phyloP scores from a whole-genome alignment of 2,113 vertebrate genomes.

The Centropristis striata region DNA sequence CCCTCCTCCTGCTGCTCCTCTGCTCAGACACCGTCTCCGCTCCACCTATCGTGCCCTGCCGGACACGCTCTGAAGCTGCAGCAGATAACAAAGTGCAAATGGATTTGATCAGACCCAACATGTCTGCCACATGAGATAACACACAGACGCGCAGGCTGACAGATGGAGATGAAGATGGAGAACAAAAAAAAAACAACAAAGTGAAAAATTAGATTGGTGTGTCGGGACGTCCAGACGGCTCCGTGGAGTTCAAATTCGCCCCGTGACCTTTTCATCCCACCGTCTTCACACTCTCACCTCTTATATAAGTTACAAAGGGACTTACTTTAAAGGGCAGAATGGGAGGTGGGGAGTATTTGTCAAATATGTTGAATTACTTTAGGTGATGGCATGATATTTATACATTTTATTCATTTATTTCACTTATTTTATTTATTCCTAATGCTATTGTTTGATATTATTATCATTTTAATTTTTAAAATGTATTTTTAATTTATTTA shows the following conservation, averaged over 20 bases:
- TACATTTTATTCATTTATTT: too few species aligned
- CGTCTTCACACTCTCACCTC: too few species aligned
- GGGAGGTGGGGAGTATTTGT: too few species aligned
- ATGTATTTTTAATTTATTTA: too few species aligned
- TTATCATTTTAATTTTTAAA: too few species aligned
- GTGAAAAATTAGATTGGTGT: not conserved
- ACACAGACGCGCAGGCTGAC: slow-evolving; percentile 27
- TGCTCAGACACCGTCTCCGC: slow-evolving; percentile 38
- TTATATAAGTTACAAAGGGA: too few species aligned
- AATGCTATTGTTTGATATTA: too few species aligned
- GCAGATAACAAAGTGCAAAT: slow-evolving; percentile 70
- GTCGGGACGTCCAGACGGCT: not conserved
- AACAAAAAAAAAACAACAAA: not conserved
- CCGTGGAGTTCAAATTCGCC: not conserved
- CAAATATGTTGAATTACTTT: too few species aligned
- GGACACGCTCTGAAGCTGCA: slow-evolving; percentile 38
- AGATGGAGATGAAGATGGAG: slow-evolving; percentile 12
- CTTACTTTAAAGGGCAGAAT: too few species aligned
- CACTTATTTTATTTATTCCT: too few species aligned
- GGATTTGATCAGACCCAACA: slow-evolving; percentile 68
- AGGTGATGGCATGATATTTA: too few species aligned
- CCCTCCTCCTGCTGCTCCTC: too few species aligned
- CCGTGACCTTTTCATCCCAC: not conserved
- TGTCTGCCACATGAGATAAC: slow-evolving; percentile 53
- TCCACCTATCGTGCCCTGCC: slow-evolving; percentile 51